Percentiles rank a stretch among this genome's conserved stretches.
phyloP scores from a whole-genome alignment of 2,113 vertebrate genomes.

The Stegastes partitus region DNA sequence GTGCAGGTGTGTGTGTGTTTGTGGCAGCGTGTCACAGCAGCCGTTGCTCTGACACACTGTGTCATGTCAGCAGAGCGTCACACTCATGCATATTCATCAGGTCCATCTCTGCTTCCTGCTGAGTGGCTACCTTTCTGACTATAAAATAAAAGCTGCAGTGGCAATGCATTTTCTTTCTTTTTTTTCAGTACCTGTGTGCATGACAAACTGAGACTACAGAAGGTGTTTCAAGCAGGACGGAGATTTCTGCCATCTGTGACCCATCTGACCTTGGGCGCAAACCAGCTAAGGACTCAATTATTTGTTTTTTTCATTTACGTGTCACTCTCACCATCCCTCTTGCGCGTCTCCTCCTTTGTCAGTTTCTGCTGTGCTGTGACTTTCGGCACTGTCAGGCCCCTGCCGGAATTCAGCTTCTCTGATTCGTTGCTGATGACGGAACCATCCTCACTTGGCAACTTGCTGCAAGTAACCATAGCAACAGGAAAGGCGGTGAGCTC shows the following conservation, averaged over 20 bases:
- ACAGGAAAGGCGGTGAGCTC: constrained; percentile 91
- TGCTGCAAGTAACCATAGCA: constrained; percentile 98
- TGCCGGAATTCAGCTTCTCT: constrained; percentile 90
- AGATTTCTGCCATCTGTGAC: constrained; percentile 25
- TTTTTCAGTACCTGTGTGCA: constrained; percentile 27
- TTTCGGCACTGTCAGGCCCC: constrained; percentile 89
- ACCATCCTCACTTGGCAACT: constrained; percentile 94
- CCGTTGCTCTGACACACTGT: constrained; percentile 51
- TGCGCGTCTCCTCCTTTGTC: constrained; percentile 91
- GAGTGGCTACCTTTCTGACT: constrained; percentile 53
- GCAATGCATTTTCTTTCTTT: constrained; percentile 35
- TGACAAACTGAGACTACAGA: constrained; percentile 26
- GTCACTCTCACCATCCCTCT: constrained; percentile 89
- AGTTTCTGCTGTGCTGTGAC: constrained; percentile 91
- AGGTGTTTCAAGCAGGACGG: constrained; percentile 20
- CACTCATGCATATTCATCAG: constrained; percentile 77
- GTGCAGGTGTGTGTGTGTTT: neutral
- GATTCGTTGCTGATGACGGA: constrained; percentile 97
- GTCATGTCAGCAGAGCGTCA: constrained; percentile 73
- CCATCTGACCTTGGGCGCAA: constrained; percentile 50
- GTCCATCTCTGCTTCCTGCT: constrained; percentile 62
- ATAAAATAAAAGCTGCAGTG: constrained; percentile 59
- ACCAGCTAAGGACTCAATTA: constrained; percentile 36
- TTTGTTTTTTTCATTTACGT: constrained; percentile 57
- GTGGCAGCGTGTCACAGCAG: constrained; percentile 40